These are phyloP conservation scores for Acleris sparsana DNA, from an alignment of 2,888 invertebrate species.

Conservation along the genomic window DNA sequence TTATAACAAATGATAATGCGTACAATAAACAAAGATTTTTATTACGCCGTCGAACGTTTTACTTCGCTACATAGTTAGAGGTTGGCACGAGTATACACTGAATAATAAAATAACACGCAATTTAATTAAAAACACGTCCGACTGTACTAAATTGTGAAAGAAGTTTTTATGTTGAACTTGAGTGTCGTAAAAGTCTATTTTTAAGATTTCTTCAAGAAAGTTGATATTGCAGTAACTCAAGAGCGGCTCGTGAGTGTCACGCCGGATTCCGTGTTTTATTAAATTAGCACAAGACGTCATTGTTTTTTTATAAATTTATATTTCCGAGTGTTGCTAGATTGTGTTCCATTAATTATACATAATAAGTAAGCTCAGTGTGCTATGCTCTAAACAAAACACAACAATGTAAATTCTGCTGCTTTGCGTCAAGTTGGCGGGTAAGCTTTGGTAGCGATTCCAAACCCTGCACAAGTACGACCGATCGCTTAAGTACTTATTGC, in stretches of 20 bases:
- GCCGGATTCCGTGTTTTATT: constrained; percentile 26
- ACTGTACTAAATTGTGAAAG: constrained; percentile 36
- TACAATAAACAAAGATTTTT: constrained; percentile 34
- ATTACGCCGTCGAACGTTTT: constrained; percentile 33
- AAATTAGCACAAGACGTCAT: constrained; percentile 22
- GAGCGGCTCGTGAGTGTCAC: constrained; percentile 24
- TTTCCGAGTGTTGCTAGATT: not conserved
- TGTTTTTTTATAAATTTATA: not conserved
- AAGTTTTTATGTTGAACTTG: constrained; percentile 32
- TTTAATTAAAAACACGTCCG: constrained; percentile 35
- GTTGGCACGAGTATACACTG: constrained; percentile 25
- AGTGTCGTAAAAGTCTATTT: constrained; percentile 36
- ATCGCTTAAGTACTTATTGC: no score
- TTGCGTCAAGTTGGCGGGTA: no score
- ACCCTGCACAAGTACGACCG: no score
- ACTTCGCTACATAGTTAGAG: constrained; percentile 27
- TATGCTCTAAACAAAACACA: no score
- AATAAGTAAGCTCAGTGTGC: no score
- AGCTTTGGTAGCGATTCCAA: no score
- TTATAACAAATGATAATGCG: constrained; percentile 33
- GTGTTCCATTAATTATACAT: no score
- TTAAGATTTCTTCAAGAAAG: constrained; percentile 26
- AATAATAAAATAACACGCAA: constrained; percentile 31
- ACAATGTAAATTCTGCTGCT: no score
- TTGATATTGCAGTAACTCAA: constrained; percentile 32